These are phyloP conservation scores for Lasiurus cinereus DNA, from an alignment of 2,113 vertebrate species.

Conservation along the genomic window DNA sequence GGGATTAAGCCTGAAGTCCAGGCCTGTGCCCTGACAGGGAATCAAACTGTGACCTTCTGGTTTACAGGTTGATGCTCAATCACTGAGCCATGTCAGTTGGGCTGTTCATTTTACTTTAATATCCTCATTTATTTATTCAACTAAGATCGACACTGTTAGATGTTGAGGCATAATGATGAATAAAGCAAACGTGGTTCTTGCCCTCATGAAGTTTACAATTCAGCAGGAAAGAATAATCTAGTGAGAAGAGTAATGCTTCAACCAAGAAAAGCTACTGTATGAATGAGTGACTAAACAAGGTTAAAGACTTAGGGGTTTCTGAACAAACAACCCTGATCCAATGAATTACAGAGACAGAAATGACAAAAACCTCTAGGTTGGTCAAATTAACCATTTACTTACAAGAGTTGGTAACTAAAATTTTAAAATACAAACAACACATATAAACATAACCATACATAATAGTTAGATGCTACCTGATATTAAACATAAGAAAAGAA, in stretches of 20 bases:
- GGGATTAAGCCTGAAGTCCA: too few relatives aligned
- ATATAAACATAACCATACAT: neutral
- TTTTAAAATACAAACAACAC: neutral
- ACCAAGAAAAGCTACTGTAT: neutral
- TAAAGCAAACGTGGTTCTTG: constrained; percentile 47
- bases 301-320: neutral
- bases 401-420: constrained; percentile 52
- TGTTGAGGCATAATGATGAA: neutral
- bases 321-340: neutral
- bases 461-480: constrained; percentile 34
- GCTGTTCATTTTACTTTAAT: constrained; percentile 47
- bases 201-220: constrained; percentile 37
- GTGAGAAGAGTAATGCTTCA: constrained; percentile 26
- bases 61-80: too few relatives aligned
- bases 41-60: too few relatives aligned
- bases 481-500: constrained; percentile 28
- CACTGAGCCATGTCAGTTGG: too few relatives aligned
- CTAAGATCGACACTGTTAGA: neutral
- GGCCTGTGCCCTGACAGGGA: too few relatives aligned
- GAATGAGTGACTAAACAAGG: neutral
- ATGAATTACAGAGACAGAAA: constrained; percentile 41
- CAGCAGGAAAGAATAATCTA: constrained; percentile 50
- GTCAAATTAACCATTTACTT: constrained; percentile 36
- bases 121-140: constrained; percentile 53
- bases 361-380: constrained; percentile 35